Percentiles rank a stretch among this genome's conserved stretches.
Conservation (phyloP, 1,140 invertebrate species). For the Drosophila persimilis region DNA sequence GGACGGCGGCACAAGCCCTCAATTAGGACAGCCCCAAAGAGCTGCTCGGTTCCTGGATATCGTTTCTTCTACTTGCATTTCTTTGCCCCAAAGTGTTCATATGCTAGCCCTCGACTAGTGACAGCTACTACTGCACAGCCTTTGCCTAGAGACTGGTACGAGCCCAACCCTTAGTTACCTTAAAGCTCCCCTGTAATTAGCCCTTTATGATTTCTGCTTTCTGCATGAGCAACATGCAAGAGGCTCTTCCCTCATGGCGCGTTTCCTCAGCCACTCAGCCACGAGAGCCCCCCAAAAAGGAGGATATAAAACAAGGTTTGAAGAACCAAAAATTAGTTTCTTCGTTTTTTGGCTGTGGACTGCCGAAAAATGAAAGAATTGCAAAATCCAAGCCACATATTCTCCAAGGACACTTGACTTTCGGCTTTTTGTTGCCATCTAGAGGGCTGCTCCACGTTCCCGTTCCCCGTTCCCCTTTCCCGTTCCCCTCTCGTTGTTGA, state of each 20-base stretch:
- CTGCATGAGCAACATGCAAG: conserved; percentile 68
- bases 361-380: conserved; percentile 80
- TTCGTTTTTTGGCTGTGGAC: conserved; percentile 50
- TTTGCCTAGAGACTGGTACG: too few species aligned
- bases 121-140: too few species aligned
- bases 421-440: conserved; percentile 54
- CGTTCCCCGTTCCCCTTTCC: too few species aligned
- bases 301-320: conserved; percentile 14
- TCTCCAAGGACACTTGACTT: conserved; percentile 79
- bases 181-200: conserved; percentile 59
- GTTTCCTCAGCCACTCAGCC: conserved; percentile 33
- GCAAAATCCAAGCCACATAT: conserved; percentile 73
- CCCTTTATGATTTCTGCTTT: conserved; percentile 29
- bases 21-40: too few species aligned
- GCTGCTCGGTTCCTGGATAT: too few species aligned
- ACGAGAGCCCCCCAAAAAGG: conserved; percentile 24
- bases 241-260: conserved; percentile 22
- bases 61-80: too few species aligned
- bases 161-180: conserved; percentile 7
- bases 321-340: conserved; percentile 57
- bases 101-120: too few species aligned
- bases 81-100: too few species aligned
- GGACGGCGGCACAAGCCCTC: not conserved
- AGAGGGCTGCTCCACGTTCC: conserved; percentile 2
- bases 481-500: conserved; percentile 48